phyloP scores from a whole-genome alignment of 2,888 invertebrate species.

The Eristalinus aeneus region DNA sequence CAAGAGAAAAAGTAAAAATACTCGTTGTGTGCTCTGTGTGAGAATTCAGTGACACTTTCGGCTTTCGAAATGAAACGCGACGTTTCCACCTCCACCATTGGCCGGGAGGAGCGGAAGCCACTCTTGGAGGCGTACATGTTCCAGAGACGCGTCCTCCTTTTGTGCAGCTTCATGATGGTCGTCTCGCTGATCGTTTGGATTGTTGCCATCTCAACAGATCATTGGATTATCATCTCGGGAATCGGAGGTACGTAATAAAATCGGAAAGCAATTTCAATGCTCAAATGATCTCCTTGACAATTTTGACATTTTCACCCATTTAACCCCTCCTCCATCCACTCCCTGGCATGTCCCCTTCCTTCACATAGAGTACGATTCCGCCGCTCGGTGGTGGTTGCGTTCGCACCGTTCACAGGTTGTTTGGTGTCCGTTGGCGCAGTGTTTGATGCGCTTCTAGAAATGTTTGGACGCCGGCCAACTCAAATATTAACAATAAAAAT shows the following conservation, averaged over 20 bases:
- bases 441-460: slow-evolving; percentile 58
- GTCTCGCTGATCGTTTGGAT: slow-evolving; percentile 87
- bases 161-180: slow-evolving; percentile 86
- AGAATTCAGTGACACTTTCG: slow-evolving; percentile 74
- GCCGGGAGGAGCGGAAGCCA: slow-evolving; percentile 83
- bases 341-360: not conserved
- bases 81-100: slow-evolving; percentile 84
- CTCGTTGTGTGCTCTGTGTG: not conserved
- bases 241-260: slow-evolving; percentile 74
- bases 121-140: slow-evolving; percentile 85
- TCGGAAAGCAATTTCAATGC: not conserved
- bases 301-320: slow-evolving; percentile 10
- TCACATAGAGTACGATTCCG: not conserved
- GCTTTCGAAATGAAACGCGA: slow-evolving; percentile 76
- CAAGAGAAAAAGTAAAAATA: not conserved
- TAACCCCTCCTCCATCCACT: not conserved
- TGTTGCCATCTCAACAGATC: slow-evolving; percentile 87
- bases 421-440: slow-evolving; percentile 23
- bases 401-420: slow-evolving; percentile 68
- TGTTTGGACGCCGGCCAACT: slow-evolving; percentile 58
- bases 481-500: slow-evolving; percentile 60
- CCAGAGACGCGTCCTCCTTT: slow-evolving; percentile 87
- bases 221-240: slow-evolving; percentile 85
- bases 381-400: not conserved
- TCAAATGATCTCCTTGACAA: slow-evolving; percentile 47